Evolutionary conservation across 1,140 invertebrate genomes (phyloP).

Genomic region (Paraescarpia echinospica): DNA sequence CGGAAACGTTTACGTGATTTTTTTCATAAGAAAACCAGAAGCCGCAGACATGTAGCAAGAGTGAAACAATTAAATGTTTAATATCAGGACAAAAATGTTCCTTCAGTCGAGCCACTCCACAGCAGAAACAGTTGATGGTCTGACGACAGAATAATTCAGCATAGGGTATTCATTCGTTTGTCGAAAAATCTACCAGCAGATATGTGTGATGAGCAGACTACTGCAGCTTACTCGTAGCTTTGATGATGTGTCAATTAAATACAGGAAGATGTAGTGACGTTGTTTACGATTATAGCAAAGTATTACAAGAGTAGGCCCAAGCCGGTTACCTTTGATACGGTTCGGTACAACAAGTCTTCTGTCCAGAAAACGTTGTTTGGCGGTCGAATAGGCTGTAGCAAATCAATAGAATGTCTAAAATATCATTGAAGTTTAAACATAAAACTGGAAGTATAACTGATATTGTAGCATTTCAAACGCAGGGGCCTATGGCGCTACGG

Average conservation of each 20-base stretch:
- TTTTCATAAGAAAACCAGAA: background rate
- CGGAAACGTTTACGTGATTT: too few species aligned
- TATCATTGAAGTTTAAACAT: background rate
- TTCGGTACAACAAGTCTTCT: background rate
- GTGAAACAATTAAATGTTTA: background rate
- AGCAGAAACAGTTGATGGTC: background rate
- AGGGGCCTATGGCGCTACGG: too few species aligned
- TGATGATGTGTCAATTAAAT: background rate
- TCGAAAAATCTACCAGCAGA: background rate
- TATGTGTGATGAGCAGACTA: background rate
- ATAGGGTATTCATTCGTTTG: background rate
- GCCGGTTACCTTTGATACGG: background rate
- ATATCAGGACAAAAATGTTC: background rate
- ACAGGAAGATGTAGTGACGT: background rate
- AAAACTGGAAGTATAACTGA: background rate
- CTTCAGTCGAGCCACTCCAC: background rate
- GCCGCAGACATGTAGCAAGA: background rate
- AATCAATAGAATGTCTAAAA: background rate
- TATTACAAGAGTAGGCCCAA: background rate
- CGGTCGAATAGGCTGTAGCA: background rate
- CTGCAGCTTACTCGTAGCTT: background rate
- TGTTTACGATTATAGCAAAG: background rate
- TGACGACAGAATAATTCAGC: background rate
- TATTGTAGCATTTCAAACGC: background rate
- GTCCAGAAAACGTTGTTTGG: background rate